A percentile compares a stretch with the other conserved stretches of the same genome.
These are phyloP conservation scores for Manis pentadactyla DNA, from an alignment of 2,797 vertebrate genomes.

Conservation along the genomic window DNA sequence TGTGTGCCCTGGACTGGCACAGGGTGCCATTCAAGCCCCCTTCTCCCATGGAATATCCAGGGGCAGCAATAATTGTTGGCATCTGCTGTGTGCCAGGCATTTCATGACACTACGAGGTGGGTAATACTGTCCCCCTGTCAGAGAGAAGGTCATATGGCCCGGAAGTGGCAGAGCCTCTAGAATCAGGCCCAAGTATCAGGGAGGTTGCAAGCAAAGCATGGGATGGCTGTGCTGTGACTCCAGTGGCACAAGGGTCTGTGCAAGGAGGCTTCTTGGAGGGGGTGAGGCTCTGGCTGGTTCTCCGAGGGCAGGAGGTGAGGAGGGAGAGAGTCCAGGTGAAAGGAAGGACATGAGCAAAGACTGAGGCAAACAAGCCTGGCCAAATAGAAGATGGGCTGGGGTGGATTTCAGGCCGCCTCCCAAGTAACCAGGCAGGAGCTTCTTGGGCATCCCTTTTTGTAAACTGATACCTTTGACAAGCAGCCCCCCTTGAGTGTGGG, in stretches of 20 bases:
- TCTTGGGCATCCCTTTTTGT: neutral
- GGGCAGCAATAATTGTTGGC: too few relatives aligned
- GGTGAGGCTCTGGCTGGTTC: neutral
- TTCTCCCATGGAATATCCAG: neutral
- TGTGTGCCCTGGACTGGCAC: rapidly evolving
- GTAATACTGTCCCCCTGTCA: neutral
- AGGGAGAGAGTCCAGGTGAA: neutral
- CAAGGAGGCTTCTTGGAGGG: neutral
- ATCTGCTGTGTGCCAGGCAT: neutral
- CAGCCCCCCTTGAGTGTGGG: neutral
- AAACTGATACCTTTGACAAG: neutral
- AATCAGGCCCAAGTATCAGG: neutral
- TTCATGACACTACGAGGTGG: neutral
- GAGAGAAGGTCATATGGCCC: neutral
- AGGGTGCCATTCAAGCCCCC: neutral
- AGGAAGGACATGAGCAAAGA: neutral
- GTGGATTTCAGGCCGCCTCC: neutral
- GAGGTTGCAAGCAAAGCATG: too few relatives aligned
- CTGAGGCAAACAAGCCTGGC: neutral
- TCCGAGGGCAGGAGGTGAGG: neutral
- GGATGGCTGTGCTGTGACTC: neutral
- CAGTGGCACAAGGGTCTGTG: rapidly evolving
- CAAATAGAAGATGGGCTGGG: neutral
- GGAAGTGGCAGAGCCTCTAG: neutral
- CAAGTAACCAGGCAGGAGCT: neutral